Evolutionary conservation across 2,888 invertebrate species (phyloP), one percentile per base, ranked within the genome.

Genomic region (Andrena dorsata): DNA sequence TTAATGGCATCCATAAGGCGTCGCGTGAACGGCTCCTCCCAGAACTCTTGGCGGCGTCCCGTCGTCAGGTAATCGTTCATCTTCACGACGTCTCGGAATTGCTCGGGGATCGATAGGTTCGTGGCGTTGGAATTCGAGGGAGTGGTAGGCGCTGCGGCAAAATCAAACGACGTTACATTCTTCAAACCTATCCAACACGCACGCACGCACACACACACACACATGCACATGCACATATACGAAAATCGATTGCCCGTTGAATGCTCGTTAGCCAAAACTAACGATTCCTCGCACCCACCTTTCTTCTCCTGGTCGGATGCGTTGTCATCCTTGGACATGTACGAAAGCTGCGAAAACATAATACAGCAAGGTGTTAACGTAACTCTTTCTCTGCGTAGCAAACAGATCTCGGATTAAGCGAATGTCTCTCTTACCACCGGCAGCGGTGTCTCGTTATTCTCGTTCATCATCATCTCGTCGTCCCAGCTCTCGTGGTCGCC

Each of bases 1-100:
- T 98, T 97, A 35, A 98, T 98, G 23, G 97, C 97, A 93, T 98
- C 98, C 97, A 98, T 97, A 58, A 98, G 96, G 91, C 98, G 95
- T 93, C 97, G 97, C 41, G 98, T 98, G 91, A 98, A 98, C 63
- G 97, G 96, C 93, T 98, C 98, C 92, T 98, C 98, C 98, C 98
- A 98, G 94, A 98, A 98, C 94, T 98, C 98, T 80, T 98, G 98
- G 70, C 98, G 94, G 47, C 98, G 94, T 2, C 98, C 98, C 89
- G 97, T 97, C 90, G 97, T 97, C 82, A 98, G 94, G 92, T 98
- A 98, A 91, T 98, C 98, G 93, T 97, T 97, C 95, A 98, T 96
- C 94, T 97, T 98, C 78, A 98, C 96, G 56, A 98, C 98, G 94
- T 98, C 97, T 70, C 94, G 93, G 80, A 94, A 94, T 90, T 94